Base-by-base conservation (phyloP, 2,888 invertebrate genomes). In the Torymus tubicola region DNA sequence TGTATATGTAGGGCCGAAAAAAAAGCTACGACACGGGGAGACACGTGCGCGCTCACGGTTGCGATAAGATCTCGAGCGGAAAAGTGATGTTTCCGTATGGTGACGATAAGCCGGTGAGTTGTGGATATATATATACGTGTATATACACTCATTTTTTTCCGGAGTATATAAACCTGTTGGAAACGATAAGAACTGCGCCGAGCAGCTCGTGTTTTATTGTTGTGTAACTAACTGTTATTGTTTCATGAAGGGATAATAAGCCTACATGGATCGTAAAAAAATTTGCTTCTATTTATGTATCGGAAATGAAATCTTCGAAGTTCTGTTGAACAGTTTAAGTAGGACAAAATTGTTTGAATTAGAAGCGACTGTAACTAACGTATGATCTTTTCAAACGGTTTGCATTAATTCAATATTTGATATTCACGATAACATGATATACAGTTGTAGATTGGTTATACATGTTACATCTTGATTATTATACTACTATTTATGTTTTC, bases 1-100 rank as follows among this genome's bases (percentile, higher is more conserved):
- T 21, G 21, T 21, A 21, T 21, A 21, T 21, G 2, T 74, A 31
- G 55, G 2, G 24, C 16, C 57, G 57, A 71, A 78, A 72, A 73
- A n/a, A 67, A 69, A 64, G 70, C 64, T 24, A n/a, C 3, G 53
- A 18, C 13, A 13, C 52, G 14, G 18, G 55, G n/a, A 52, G 42
- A 73, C 72, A 77, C 70, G 70, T 74, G 78, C 78, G 81, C 82
- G 10, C 81, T 77, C 61, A 64, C 76, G 61, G 70, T 71, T 74
- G 3, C 58, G 81, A 82, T 83, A 81, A 76, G 71, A 81, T 81
- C 81, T 76, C 75, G 55, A 71, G 78, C 81, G 81, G 81, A 81
- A 81, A 81, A 81, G 79, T 81, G 78, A 81, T 78, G 78, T 75
- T 79, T 81, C 78, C 81, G 68, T 78, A 63, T 65, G 68, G 64